Percentiles rank a stretch among this genome's conserved stretches.
Evolutionary conservation across 2,113 vertebrate species (phyloP).

Genomic region (Paedocypris sp.): DNA sequence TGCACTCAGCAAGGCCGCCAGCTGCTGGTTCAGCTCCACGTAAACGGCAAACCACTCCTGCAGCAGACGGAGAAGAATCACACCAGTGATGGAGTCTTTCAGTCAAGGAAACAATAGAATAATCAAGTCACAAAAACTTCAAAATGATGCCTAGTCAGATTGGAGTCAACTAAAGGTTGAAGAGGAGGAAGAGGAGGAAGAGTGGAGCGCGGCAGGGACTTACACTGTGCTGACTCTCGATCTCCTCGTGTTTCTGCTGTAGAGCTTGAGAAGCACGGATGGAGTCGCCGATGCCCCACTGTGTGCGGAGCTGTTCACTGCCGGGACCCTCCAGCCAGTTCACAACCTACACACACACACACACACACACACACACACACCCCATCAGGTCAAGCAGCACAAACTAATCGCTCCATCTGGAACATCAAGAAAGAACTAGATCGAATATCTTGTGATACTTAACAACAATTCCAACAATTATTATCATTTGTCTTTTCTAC

Average conservation of each 20-base stretch:
- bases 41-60: constrained; percentile 99
- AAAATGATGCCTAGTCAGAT: no score
- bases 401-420: no score
- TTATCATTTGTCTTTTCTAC: no score
- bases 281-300: constrained; percentile 94
- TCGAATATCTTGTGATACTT: no score
- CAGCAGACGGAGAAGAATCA: no score
- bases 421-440: no score
- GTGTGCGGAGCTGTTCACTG: constrained; percentile 83
- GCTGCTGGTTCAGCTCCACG: constrained; percentile 97
- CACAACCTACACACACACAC: constrained; percentile 70
- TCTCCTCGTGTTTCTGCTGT: constrained; percentile 95
- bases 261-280: constrained; percentile 89
- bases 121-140: no score
- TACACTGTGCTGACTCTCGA: constrained; percentile 97
- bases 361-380: background rate
- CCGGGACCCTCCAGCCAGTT: constrained; percentile 98
- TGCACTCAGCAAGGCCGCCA: constrained; percentile 80
- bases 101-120: no score
- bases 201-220: constrained; percentile 47
- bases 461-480: no score
- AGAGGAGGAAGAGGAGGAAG: no score
- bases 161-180: no score
- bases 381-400: background rate
- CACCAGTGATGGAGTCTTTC: no score